Evolutionary conservation across 1,140 invertebrate genomes (phyloP).

Genomic region (Drosophila gunungcola): DNA sequence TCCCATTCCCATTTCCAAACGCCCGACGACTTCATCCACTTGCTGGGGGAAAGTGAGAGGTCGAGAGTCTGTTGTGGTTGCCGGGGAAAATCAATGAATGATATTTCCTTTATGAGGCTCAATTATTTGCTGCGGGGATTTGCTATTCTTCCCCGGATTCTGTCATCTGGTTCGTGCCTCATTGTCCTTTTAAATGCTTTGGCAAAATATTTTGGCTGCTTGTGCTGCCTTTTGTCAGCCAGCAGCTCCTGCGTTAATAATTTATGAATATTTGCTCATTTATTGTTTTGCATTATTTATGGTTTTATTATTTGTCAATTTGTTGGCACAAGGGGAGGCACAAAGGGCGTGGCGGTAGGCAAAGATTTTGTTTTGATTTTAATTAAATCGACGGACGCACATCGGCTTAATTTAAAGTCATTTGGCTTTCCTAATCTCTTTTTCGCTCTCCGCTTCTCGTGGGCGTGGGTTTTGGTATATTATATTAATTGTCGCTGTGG

Average conservation of each 20-base stretch:
- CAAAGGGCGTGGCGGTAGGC: conserved; percentile 22
- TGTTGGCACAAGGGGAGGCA: conserved; percentile 1
- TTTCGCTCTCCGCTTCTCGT: conserved; percentile 7
- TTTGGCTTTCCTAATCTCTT: conserved; percentile 61
- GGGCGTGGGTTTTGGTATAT: conserved; percentile 12
- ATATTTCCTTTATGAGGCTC: conserved; percentile 81
- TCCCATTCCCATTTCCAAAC: neutral
- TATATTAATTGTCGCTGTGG: conserved; percentile 52
- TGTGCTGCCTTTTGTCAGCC: conserved; percentile 60
- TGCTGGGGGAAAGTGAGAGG: conserved; percentile 31
- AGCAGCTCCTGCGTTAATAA: conserved; percentile 64
- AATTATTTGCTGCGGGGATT: conserved; percentile 84
- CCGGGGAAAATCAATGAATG: conserved; percentile 79
- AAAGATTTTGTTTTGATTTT: conserved; percentile 81
- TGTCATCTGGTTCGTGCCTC: conserved; percentile 68
- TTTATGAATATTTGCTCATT: conserved; percentile 83
- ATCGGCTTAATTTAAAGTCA: conserved; percentile 77
- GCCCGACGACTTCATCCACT: conserved; percentile 61
- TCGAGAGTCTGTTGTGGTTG: conserved; percentile 29
- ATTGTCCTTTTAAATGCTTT: conserved; percentile 83
- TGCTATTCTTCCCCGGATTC: conserved; percentile 66
- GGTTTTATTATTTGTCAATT: conserved; percentile 72
- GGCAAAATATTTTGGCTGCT: conserved; percentile 81
- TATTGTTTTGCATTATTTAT: conserved; percentile 82
- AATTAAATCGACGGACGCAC: conserved; percentile 77